These are phyloP conservation scores for Cerastis rubricosa DNA, from an alignment of 2,888 invertebrate genomes.

Conservation along the genomic window DNA sequence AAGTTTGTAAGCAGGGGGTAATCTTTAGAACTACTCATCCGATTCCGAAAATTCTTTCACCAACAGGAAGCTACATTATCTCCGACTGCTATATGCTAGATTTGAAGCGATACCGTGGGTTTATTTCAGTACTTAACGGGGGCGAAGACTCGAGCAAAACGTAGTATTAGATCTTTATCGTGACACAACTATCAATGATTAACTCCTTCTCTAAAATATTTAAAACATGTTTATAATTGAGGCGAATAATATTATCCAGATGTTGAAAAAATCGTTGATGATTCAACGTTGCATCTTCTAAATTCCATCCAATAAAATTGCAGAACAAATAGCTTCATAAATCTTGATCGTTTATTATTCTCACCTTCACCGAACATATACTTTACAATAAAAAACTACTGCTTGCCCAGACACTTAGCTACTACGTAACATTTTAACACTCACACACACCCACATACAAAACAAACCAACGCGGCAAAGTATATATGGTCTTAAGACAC, in stretches of 20 bases:
- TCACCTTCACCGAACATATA: constrained; percentile 24
- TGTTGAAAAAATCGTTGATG: neutral
- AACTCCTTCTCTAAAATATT: neutral
- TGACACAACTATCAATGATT: neutral
- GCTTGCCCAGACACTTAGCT: constrained; percentile 26
- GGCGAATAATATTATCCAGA: constrained; percentile 1
- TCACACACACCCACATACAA: constrained; percentile 31
- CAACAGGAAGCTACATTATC: no score
- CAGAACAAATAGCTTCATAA: constrained; percentile 27
- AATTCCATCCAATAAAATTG: constrained; percentile 21
- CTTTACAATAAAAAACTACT: constrained; percentile 29
- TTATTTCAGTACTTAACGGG: no score
- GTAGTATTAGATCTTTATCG: neutral
- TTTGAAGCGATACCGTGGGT: no score
- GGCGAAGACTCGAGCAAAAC: no score
- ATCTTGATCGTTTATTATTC: constrained; percentile 34
- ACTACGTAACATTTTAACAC: constrained; percentile 52
- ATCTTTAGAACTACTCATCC: no score
- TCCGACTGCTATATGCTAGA: no score
- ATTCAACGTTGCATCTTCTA: constrained; percentile 32
- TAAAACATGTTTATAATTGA: neutral
- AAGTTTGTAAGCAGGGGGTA: no score
- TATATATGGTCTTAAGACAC: constrained; percentile 16
- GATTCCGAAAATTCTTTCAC: no score
- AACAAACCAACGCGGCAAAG: neutral